phyloP scores from a whole-genome alignment of 2,888 invertebrate genomes.

The Idaea straminata region DNA sequence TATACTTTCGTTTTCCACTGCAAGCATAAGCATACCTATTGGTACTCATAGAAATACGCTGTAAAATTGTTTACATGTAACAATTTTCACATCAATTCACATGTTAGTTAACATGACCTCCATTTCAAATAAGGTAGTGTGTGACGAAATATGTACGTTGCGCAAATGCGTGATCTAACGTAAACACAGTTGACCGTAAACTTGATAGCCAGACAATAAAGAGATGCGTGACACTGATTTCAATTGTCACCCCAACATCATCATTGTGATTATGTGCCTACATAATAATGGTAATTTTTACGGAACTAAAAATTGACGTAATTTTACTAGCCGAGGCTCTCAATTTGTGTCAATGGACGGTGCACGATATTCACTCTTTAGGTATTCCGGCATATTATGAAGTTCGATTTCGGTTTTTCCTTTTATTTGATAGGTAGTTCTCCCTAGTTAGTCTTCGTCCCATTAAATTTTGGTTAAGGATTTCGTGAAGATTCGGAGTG shows the following conservation, averaged over 20 bases:
- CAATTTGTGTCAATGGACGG: too few relatives aligned
- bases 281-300: not conserved
- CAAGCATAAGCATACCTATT: not conserved
- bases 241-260: slow-evolving; percentile 10
- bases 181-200: slow-evolving; percentile 50
- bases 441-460: too few relatives aligned
- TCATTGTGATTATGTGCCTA: not conserved
- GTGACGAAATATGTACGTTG: slow-evolving; percentile 13
- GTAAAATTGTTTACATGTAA: not conserved
- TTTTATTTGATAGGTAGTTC: too few relatives aligned
- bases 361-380: too few relatives aligned
- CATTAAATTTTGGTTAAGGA: too few relatives aligned
- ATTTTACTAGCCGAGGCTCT: too few relatives aligned
- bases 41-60: not conserved
- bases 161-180: slow-evolving; percentile 26
- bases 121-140: slow-evolving; percentile 19
- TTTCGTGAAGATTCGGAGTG: too few relatives aligned
- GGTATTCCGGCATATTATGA: too few relatives aligned
- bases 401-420: too few relatives aligned
- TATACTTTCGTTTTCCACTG: not conserved
- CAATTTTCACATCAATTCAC: slow-evolving; percentile 22
- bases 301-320: too few relatives aligned
- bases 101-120: slow-evolving; percentile 22
- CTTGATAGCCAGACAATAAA: slow-evolving; percentile 36
- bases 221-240: slow-evolving; percentile 21